Evolutionary conservation across 2,888 invertebrate species (phyloP), one percentile per base, ranked within the genome.

Genomic region (Steinernema carpocapsae): DNA sequence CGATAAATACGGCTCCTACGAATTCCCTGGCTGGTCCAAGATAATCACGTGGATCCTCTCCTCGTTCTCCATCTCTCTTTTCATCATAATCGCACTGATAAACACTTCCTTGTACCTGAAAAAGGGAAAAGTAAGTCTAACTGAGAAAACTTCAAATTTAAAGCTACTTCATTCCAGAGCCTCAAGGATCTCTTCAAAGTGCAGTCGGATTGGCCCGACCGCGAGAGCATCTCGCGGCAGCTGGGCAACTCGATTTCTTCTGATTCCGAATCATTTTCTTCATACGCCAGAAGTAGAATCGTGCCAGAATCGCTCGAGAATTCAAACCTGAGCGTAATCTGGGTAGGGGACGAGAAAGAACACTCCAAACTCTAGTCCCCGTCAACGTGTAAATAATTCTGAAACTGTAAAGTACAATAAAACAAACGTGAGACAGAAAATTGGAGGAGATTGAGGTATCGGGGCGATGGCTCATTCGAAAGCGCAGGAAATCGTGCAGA

Each of bases 121-220:
- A n/a, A 22, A 26, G 3, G 64, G 64, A 29, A 1, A 17, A 22
- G 64, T 64, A 26, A n/a, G 64, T 32, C 22, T 4, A 37, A 48
- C 48, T 4, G 17, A 48, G 17, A 17, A 19, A n/a, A 19, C 19
- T 48, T 14, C 48, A 14, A n/a, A 7, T 43, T 14, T 43, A 32
- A 17, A 19, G 32, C 2, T 12, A 26, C 6, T 29, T 14, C 22
- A 12, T 70, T 74, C 43, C 29, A 80, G 80, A 76, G 72, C 29
- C 77, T 75, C 75, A 37, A 37, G 19, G 82, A 80, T 51, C 24
- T 80, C 19, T 75, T 80, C 70, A 75, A 77, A 1, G 74, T 80
- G 12, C 80, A 80, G 51, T 80, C 82, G 29, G 82, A 80, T 72
- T 80, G 80, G 80, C 76, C 80, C 1, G 37, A 64, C 19, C 64